phyloP scores from a whole-genome alignment of 2,797 vertebrate genomes.

The Neopelma chrysocephalum region DNA sequence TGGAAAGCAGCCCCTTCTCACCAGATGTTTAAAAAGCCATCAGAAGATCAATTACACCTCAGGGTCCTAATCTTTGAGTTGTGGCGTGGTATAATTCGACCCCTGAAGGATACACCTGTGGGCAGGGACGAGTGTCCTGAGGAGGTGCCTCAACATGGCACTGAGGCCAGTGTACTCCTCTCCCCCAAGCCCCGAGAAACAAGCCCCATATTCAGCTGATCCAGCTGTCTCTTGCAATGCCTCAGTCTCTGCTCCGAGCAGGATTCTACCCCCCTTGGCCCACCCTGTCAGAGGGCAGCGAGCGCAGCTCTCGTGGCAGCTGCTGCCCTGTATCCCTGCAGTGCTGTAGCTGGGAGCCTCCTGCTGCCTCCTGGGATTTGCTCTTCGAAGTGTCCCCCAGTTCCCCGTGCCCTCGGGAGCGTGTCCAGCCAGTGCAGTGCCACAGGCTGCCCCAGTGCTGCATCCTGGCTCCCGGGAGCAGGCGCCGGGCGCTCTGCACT shows the following conservation, averaged over 20 bases:
- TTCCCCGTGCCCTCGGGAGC: neutral
- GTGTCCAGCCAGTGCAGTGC: fast-evolving
- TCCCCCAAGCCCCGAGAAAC: fast-evolving
- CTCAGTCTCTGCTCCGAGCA: neutral
- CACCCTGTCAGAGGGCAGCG: fast-evolving
- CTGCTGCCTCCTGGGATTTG: fast-evolving
- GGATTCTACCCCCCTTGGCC: neutral
- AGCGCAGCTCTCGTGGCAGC: neutral
- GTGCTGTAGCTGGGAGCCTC: fast-evolving
- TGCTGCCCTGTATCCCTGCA: fast-evolving
- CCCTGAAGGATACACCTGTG: neutral
- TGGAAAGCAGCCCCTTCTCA: neutral
- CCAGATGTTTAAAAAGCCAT: neutral
- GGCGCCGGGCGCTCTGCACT: neutral
- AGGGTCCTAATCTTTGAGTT: neutral
- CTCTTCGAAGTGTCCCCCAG: fast-evolving
- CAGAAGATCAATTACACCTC: neutral
- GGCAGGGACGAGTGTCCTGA: fast-evolving
- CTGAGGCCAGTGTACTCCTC: fast-evolving
- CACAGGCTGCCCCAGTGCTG: fast-evolving
- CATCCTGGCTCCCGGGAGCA: fast-evolving
- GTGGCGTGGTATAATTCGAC: neutral
- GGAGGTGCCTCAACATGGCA: fast-evolving
- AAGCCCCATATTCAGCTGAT: fast-evolving
- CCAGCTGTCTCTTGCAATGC: fast-evolving